Base-by-base conservation (phyloP, 2,888 invertebrate species). In the Ophraella communa region DNA sequence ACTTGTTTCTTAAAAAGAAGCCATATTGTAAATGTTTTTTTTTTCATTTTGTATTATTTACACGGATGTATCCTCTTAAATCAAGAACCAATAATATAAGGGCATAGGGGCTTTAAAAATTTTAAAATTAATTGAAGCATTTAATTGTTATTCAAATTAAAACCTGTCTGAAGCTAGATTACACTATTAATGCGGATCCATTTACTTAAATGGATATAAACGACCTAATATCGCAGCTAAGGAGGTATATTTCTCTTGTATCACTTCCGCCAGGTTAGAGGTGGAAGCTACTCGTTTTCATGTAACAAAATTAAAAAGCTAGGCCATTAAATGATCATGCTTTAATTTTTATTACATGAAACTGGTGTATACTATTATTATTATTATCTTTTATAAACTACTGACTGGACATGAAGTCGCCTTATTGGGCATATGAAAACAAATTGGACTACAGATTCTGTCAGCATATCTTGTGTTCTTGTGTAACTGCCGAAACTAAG, bases 121-220 rank as follows among this genome's bases (percentile, higher is more conserved):
- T n/a, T 24, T 51, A 5, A 51, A 51, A 17, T 51, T 51, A 24
- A 51, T 51, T 51, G 27, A 30, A 27, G 24, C 24, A 27, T 51
- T 51, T 27, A 51, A 51, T 18, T 17, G 10, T 14, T 27, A n/a
- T 27, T 17, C 14, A 17, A 51, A 27, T 27, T 23, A 14, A 51
- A 51, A 51, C 49, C 27, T 27, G 24, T 27, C 49, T 51, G 14
- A 20, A 51, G 27, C 49, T 51, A 30, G 27, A 51, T 51, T 51
- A 51, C 14, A 51, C 49, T 27, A 51, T 27, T 51, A 51, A 51
- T 27, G 49, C 49, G 49, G 27, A 51, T 51, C 27, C 49, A 51
- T 54, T 54, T 54, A 54, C 54, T 54, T 17, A 54, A 54, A 54
- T 54, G 54, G 39, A 54, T 23, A 54, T 39, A 54, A 54, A 54